phyloP scores from a whole-genome alignment of 2,888 invertebrate genomes.

The Leptinotarsa peninsularis region DNA sequence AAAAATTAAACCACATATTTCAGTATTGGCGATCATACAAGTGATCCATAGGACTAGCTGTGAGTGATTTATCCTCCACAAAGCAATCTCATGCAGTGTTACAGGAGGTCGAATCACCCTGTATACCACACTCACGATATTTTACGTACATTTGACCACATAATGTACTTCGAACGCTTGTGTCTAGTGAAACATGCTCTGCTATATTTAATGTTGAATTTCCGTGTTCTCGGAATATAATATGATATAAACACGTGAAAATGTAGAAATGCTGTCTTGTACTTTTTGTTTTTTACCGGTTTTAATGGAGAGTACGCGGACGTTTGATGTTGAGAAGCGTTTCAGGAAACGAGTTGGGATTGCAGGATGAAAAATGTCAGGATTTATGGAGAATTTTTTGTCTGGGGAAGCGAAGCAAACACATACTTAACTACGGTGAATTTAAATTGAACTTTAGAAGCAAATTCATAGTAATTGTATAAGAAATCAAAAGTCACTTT shows the following conservation, averaged over 20 bases:
- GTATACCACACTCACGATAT: conserved; percentile 19
- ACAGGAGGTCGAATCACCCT: not conserved
- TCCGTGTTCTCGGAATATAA: conserved; percentile 50
- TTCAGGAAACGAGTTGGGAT: conserved; percentile 3
- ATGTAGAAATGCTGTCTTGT: conserved; percentile 37
- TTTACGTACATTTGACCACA: conserved; percentile 29
- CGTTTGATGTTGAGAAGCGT: not conserved
- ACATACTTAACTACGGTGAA: too few species aligned
- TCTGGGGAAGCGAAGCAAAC: too few species aligned
- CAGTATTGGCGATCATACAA: too few species aligned
- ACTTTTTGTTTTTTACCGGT: conserved; percentile 17
- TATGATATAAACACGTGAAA: conserved; percentile 47
- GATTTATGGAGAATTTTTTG: not conserved
- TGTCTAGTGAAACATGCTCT: conserved; percentile 34
- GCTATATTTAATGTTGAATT: conserved; percentile 44
- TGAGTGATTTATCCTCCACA: too few species aligned
- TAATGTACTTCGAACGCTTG: conserved; percentile 35
- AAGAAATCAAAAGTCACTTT: too few species aligned
- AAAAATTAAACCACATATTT: too few species aligned
- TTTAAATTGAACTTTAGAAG: too few species aligned
- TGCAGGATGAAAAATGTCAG: not conserved
- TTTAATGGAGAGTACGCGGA: not conserved
- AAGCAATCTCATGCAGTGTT: too few species aligned
- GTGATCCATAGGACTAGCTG: too few species aligned
- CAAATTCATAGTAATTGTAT: too few species aligned